Evolutionary conservation across 2,113 vertebrate genomes (phyloP).

Genomic region (Petrocephalus zakoni): DNA sequence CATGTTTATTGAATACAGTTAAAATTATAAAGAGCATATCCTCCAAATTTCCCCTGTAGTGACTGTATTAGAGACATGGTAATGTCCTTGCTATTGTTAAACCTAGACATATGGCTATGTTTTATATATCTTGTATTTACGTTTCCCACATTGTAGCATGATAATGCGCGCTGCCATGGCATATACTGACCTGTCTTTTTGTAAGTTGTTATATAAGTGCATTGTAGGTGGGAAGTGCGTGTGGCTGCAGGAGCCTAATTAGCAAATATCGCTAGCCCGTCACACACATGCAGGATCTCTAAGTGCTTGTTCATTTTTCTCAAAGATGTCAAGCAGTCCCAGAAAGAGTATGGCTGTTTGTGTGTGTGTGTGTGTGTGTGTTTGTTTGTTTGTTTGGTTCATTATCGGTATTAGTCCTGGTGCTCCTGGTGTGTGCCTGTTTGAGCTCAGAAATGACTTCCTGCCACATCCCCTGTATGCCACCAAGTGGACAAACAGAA

Average conservation of each 20-base stretch:
- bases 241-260: slow-evolving; percentile 4
- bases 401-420: not conserved
- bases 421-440: not conserved
- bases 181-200: not conserved
- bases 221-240: not conserved
- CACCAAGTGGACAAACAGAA: not conserved
- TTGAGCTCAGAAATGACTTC: not conserved
- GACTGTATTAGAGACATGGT: not conserved
- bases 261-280: not conserved
- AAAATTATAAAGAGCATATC: not conserved
- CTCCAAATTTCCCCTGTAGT: not conserved
- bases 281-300: not conserved
- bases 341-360: not conserved
- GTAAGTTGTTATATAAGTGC: not conserved
- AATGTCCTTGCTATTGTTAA: not conserved
- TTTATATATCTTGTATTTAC: not conserved
- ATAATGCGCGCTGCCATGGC: not conserved
- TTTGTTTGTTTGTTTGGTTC: not conserved
- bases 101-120: not conserved
- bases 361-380: not conserved
- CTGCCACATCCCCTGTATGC: not conserved
- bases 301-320: not conserved
- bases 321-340: not conserved
- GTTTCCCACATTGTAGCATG: not conserved
- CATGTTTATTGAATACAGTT: not conserved